Evolutionary conservation across 92 coral and sea anemone species (phyloP).

Genomic region (Phymanthus crucifer): DNA sequence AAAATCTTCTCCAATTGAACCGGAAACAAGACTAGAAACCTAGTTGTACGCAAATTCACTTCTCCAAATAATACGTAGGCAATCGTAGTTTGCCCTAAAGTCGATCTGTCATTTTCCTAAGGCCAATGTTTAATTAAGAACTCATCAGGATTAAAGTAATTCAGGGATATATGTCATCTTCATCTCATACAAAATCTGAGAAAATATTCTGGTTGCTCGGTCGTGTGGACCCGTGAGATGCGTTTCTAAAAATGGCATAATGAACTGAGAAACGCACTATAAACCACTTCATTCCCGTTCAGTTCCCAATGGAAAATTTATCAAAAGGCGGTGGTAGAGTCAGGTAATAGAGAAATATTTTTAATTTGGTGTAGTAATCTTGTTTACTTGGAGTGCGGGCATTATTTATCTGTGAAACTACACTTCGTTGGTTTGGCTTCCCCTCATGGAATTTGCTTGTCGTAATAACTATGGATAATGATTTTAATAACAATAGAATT

Average conservation of each 20-base stretch:
- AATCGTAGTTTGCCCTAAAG: neutral
- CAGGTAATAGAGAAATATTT: neutral
- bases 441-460: neutral
- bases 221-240: neutral
- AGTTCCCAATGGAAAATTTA: neutral
- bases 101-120: constrained; percentile 2
- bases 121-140: constrained; percentile 9
- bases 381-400: neutral
- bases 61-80: neutral
- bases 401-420: neutral
- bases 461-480: neutral
- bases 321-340: neutral
- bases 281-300: neutral
- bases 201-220: neutral
- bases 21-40: neutral
- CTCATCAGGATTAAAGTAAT: constrained; percentile 7
- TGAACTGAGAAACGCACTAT: neutral
- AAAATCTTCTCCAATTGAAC: neutral
- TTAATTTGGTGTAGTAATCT: neutral
- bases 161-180: constrained; percentile 1
- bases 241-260: neutral
- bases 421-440: neutral
- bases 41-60: neutral
- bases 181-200: neutral
- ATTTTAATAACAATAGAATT: neutral